Evolutionary conservation across 2,888 invertebrate species (phyloP), one percentile per base, ranked within the genome.

Genomic region (Lithophane socia): DNA sequence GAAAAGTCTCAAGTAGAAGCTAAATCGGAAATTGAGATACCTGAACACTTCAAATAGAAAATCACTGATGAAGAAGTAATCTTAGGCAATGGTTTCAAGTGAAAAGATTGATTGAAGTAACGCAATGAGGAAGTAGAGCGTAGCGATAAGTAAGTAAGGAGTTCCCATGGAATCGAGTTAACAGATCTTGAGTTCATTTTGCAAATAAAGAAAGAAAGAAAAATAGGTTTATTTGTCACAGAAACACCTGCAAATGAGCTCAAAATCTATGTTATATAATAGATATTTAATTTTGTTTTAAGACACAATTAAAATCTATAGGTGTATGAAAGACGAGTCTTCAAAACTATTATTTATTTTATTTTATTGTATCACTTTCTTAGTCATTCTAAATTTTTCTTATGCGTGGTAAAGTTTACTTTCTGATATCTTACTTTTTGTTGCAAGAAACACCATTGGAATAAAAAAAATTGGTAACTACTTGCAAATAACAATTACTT

Each of bases 101-200:
- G 42, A 44, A 75, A n/a, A 74, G 24, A 75, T 58, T 75, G 24
- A 75, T 58, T 75, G 1, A 13, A 61, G 29, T 29, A 10, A 73
- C 47, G 58, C 18, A 60, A 13, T 54, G 13, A 47, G 10, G 37
- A 66, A 65, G 7, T 60, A 66, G 79, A 73, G n/a, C 65, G 37
- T 16, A 37, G 47, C 47, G 7, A 52, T 49, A 18, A n/a, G 7
- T 3, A 42, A 56, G 5, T n/a, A 18, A 37, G 37, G 37, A 37
- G 64, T 60, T 65, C 21, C 21, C 37, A 60, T 60, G 2, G n/a
- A 64, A 1, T 52, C 16, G 16, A 68, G 13, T 42, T 16, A 10
- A 73, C 8, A 21, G 24, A 24, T 42, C 21, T 21, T 16, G 18
- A 9, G n/a, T 16, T 4, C 4, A 37, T 29, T 29, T 21, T 21